phyloP scores from a whole-genome alignment of 2,888 invertebrate species.

The Pachymerium ferrugineum region DNA sequence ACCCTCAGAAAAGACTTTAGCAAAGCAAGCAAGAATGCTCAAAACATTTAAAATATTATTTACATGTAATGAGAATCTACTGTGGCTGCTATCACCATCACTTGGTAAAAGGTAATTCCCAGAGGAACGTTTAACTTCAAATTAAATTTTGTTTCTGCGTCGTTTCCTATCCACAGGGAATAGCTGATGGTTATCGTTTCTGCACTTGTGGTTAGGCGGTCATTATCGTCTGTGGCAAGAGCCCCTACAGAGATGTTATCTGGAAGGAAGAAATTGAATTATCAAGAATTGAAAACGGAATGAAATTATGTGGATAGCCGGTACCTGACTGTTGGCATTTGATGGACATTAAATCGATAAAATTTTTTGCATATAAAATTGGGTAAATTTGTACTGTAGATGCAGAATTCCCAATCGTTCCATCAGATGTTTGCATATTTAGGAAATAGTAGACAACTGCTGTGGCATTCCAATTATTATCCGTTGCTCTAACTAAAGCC shows the following conservation, averaged over 20 bases:
- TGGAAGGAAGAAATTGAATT: neutral
- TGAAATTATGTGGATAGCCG: neutral
- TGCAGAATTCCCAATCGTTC: neutral
- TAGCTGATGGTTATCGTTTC: neutral
- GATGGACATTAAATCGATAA: neutral
- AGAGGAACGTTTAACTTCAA: neutral
- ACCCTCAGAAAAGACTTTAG: neutral
- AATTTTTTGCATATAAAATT: neutral
- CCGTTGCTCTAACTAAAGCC: neutral
- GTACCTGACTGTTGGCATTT: neutral
- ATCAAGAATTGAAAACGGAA: neutral
- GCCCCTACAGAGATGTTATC: neutral
- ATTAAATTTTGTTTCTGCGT: neutral
- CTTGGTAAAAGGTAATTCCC: neutral
- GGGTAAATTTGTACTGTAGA: neutral
- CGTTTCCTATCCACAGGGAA: neutral
- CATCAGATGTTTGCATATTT: neutral
- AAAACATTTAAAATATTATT: neutral
- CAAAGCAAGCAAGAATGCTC: neutral
- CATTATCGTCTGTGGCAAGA: neutral
- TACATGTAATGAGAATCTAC: neutral
- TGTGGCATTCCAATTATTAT: neutral
- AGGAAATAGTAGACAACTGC: neutral
- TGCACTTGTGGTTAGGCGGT: neutral
- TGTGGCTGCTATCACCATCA: neutral